Base-by-base conservation (phyloP, 2,888 invertebrate species). In the Timandra comae region DNA sequence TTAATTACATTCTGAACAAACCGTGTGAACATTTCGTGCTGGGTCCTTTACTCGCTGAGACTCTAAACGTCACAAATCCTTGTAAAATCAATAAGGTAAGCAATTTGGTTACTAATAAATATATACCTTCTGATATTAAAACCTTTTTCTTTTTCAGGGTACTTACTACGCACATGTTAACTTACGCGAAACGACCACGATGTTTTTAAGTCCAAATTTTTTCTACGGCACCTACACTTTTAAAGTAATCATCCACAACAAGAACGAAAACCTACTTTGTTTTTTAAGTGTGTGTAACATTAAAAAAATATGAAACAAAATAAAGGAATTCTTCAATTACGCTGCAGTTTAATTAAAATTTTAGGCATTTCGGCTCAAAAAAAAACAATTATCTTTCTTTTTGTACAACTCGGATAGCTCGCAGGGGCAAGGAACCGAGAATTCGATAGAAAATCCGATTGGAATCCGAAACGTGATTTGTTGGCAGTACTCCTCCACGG, bases 21-120 rank as follows among this genome's bases (percentile, higher is more conserved):
- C 82, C 81, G 0, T 82, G 81, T 42, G 72, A 80, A 49, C 81
- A 82, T 53, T 84, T 81, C 43, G 77, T 80, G 25, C 40, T 80
- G 43, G 80, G 81, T 0, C 75, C 79, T 7, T 39, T 79, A 43
- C 45, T 82, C 5, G 42, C 49, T 7, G 67, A 64, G 2, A 46
- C 71, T 3, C 76, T 78, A 40, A 77, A 78, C 47, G 40, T 79
- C 20, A 67, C 67, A 7, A 65, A 52, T 28, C 59, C 49, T 42
- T 84, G 81, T 49, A 69, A 67, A 53, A 55, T 81, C 34, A 56
- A 50, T 38, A 77, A 75, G 72, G 82, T 81, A 59, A 58, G n/a
- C n/a, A n/a, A n/a, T n/a, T n/a, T n/a, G n/a, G n/a, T n/a, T n/a
- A n/a, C n/a, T n/a, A n/a, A n/a, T n/a, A n/a, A n/a, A n/a, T n/a